Percentiles rank a stretch among this genome's conserved stretches.
Evolutionary conservation across 2,113 vertebrate genomes (phyloP).

Genomic region (Mustela nigripes): DNA sequence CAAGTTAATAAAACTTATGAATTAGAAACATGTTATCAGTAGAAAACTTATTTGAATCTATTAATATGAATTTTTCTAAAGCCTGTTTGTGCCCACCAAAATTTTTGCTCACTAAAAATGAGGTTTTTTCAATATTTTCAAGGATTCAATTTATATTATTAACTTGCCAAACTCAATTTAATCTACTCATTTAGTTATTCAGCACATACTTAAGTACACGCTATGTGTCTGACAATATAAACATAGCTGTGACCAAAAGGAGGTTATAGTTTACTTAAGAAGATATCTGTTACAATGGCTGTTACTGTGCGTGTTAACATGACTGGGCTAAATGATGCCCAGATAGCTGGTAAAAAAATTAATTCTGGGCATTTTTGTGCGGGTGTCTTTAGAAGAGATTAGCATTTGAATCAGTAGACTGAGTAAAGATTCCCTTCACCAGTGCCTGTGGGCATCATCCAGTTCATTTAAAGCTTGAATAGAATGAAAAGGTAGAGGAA

Average conservation of each 20-base stretch:
- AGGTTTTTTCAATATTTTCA: neutral
- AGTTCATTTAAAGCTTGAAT: neutral
- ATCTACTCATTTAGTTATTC: neutral
- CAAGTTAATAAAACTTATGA: neutral
- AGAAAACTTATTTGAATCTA: neutral
- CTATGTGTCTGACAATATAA: neutral
- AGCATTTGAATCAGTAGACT: neutral
- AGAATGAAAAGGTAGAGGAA: neutral
- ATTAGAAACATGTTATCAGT: neutral
- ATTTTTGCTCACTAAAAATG: neutral
- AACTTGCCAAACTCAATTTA: neutral
- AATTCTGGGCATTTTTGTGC: neutral
- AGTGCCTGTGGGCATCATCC: neutral
- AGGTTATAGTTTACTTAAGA: neutral
- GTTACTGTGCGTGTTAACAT: neutral
- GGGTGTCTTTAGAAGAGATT: neutral
- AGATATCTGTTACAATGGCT: neutral
- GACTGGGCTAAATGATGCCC: neutral
- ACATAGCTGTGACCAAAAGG: neutral
- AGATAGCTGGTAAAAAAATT: neutral
- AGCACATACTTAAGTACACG: neutral
- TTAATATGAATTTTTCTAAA: neutral
- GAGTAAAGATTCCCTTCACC: neutral
- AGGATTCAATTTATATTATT: neutral
- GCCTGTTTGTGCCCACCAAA: neutral